phyloP scores from a whole-genome alignment of 2,797 vertebrate species.

The Eidolon dupreanum region DNA sequence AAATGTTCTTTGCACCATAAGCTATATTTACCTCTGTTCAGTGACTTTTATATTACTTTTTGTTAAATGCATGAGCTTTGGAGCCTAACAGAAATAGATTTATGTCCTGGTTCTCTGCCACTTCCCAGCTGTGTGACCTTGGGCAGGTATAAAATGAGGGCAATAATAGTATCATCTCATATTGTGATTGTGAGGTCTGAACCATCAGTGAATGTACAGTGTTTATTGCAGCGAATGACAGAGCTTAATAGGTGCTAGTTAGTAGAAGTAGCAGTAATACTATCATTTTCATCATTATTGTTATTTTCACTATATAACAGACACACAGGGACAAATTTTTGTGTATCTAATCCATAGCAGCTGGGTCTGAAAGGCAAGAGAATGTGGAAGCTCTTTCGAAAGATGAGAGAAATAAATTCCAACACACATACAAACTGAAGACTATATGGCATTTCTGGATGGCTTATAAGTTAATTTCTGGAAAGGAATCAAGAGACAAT shows the following conservation, averaged over 20 bases:
- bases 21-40: background rate
- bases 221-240: background rate
- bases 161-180: background rate
- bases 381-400: background rate
- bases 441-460: background rate
- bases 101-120: background rate
- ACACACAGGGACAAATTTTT: background rate
- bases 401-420: background rate
- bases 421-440: background rate
- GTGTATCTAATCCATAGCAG: background rate
- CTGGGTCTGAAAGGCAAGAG: background rate
- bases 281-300: background rate
- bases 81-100: background rate
- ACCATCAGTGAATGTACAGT: background rate
- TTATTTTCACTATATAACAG: background rate
- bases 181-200: background rate
- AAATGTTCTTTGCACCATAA: background rate
- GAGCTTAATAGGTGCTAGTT: background rate
- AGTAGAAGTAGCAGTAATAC: background rate
- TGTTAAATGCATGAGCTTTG: background rate
- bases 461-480: background rate
- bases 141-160: background rate
- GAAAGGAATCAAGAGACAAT: background rate
- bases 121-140: background rate
- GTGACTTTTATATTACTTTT: background rate